phyloP scores from a whole-genome alignment of 2,797 vertebrate genomes.

The Bradypodion ventrale region DNA sequence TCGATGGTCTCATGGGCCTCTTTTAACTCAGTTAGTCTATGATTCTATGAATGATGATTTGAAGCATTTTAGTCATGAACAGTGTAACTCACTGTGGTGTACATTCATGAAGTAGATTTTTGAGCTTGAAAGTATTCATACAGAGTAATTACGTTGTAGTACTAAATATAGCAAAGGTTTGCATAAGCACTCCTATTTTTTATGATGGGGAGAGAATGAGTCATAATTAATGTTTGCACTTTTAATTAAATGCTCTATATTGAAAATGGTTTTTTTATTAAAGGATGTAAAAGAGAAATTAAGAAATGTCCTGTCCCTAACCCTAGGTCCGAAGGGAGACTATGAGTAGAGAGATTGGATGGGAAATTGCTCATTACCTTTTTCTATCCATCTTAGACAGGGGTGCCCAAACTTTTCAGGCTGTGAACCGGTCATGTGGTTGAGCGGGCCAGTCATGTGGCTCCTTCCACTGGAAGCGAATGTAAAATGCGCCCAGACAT shows the following conservation, averaged over 20 bases:
- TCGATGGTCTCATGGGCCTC: too few relatives aligned
- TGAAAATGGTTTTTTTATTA: constrained; percentile 9
- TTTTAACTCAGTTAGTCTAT: too few relatives aligned
- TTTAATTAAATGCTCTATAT: background rate
- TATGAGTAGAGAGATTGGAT: background rate
- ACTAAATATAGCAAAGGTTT: background rate
- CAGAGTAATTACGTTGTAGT: background rate
- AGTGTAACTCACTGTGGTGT: background rate
- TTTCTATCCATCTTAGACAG: constrained; percentile 6
- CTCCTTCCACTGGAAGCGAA: too few relatives aligned
- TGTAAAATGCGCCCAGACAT: too few relatives aligned
- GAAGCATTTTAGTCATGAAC: background rate
- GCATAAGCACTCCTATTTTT: background rate
- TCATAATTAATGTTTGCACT: constrained; percentile 33
- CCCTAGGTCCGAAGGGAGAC: background rate
- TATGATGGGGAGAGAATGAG: background rate
- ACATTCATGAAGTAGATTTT: background rate
- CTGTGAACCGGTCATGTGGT: too few relatives aligned
- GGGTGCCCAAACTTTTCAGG: too few relatives aligned
- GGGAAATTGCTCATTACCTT: constrained; percentile 24
- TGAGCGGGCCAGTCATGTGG: too few relatives aligned
- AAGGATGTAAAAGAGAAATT: background rate
- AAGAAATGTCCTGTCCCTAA: constrained; percentile 6
- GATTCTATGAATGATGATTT: background rate
- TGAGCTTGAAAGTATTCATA: background rate